phyloP scores from a whole-genome alignment of 2,888 invertebrate species.

The Punctoribates punctum region DNA sequence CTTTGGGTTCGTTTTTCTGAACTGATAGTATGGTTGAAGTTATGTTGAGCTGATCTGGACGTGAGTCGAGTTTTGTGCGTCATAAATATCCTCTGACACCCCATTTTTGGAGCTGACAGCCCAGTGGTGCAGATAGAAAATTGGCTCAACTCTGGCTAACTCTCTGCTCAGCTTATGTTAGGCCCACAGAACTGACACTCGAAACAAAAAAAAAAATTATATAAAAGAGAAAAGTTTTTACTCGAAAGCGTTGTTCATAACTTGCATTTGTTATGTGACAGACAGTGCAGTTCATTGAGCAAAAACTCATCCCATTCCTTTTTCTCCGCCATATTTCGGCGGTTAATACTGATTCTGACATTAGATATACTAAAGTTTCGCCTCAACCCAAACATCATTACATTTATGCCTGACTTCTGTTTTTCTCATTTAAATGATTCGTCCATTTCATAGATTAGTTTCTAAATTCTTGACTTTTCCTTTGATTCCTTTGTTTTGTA shows the following conservation, averaged over 20 bases:
- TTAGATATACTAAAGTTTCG: not conserved
- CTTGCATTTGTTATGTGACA: not conserved
- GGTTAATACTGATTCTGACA: not conserved
- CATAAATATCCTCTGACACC: conserved; percentile 27
- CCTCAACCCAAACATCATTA: not conserved
- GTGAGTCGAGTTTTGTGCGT: conserved; percentile 3
- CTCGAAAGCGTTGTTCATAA: too few relatives aligned
- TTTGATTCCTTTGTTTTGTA: too few relatives aligned
- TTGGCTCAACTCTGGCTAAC: not conserved
- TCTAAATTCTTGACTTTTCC: too few relatives aligned
- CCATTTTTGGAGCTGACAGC: conserved; percentile 15
- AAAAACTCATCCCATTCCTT: not conserved
- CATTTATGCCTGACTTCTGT: not conserved
- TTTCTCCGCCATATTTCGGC: not conserved
- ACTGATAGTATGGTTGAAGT: not conserved
- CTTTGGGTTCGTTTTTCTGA: too few relatives aligned
- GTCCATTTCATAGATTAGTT: too few relatives aligned
- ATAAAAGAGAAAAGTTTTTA: too few relatives aligned
- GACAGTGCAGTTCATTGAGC: conserved; percentile 4
- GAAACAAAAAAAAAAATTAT: too few relatives aligned
- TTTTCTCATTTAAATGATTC: too few relatives aligned
- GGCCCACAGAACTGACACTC: not conserved
- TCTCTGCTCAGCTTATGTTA: not conserved
- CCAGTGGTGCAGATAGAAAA: not conserved
- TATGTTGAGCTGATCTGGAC: not conserved